Evolutionary conservation across 2,797 vertebrate species (phyloP).

Genomic region (Gila robusta): DNA sequence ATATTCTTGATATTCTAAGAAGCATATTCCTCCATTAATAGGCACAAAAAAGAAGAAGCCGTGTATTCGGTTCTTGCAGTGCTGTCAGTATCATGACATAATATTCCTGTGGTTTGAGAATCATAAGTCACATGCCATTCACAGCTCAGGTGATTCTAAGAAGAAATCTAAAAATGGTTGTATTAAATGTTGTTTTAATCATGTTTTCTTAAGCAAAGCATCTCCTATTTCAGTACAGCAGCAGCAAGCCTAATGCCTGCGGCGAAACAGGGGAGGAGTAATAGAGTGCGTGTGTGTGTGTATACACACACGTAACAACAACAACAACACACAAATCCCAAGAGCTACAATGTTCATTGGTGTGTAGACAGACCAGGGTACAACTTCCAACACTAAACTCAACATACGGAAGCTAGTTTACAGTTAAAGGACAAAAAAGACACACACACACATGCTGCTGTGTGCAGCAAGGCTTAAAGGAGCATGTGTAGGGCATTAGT

Average conservation of each 20-base stretch:
- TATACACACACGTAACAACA: neutral
- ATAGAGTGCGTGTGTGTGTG: too few species aligned
- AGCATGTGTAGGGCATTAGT: slow-evolving; percentile 48
- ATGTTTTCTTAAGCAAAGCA: slow-evolving; percentile 7
- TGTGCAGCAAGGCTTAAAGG: slow-evolving; percentile 42
- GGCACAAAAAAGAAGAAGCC: neutral
- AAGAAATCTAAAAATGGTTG: neutral
- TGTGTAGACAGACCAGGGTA: slow-evolving; percentile 43
- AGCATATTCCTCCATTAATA: neutral
- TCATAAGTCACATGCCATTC: neutral
- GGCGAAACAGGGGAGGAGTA: neutral
- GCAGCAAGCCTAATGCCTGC: slow-evolving; percentile 10
- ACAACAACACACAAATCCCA: slow-evolving; percentile 61
- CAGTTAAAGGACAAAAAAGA: slow-evolving; percentile 2
- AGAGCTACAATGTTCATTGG: slow-evolving; percentile 48
- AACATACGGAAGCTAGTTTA: slow-evolving; percentile 13
- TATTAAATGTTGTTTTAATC: neutral
- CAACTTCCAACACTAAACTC: slow-evolving; percentile 45
- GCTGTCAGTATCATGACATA: neutral
- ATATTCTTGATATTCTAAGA: neutral
- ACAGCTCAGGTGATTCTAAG: neutral
- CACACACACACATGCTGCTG: neutral
- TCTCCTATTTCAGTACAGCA: slow-evolving; percentile 27
- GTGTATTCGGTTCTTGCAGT: neutral
- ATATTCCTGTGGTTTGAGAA: neutral